Conservation (phyloP, 1,140 invertebrate species). For the Aradophagus sp. region DNA sequence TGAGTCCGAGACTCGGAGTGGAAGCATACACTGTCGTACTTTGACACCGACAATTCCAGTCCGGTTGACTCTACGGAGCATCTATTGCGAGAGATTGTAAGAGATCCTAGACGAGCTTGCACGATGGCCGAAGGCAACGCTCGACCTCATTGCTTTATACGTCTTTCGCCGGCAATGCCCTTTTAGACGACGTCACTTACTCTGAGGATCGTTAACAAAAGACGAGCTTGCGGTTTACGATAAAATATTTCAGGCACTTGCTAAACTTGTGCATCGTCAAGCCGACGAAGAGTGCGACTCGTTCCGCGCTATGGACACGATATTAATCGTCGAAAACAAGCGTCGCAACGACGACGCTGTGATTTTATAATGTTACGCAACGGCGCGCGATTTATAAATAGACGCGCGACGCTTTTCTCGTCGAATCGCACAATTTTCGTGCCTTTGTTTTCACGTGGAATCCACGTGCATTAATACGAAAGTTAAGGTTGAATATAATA, state of each 20-base stretch:
- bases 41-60: slow-evolving; percentile 49
- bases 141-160: slow-evolving; percentile 58
- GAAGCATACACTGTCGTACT: slow-evolving; percentile 29
- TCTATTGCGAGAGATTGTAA: slow-evolving; percentile 55
- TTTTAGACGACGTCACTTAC: slow-evolving; percentile 56
- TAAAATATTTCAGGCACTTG: slow-evolving; percentile 48
- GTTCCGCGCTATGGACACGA: slow-evolving; percentile 10
- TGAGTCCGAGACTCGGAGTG: slow-evolving; percentile 30
- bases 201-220: slow-evolving; percentile 54
- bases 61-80: slow-evolving; percentile 50
- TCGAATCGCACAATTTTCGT: too few relatives aligned
- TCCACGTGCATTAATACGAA: too few relatives aligned
- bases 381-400: too few relatives aligned
- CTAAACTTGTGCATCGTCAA: slow-evolving; percentile 14
- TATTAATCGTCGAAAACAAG: too few relatives aligned
- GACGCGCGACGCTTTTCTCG: too few relatives aligned
- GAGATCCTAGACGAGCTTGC: slow-evolving; percentile 49
- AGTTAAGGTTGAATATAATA: too few relatives aligned
- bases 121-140: slow-evolving; percentile 40
- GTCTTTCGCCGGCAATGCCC: slow-evolving; percentile 55
- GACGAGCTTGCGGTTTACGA: slow-evolving; percentile 38
- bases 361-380: too few relatives aligned
- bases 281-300: slow-evolving; percentile 27
- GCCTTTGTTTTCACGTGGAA: too few relatives aligned
- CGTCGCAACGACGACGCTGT: too few relatives aligned